These are phyloP conservation scores for Tineola bisselliella DNA, from an alignment of 2,888 invertebrate genomes.

Conservation along the genomic window DNA sequence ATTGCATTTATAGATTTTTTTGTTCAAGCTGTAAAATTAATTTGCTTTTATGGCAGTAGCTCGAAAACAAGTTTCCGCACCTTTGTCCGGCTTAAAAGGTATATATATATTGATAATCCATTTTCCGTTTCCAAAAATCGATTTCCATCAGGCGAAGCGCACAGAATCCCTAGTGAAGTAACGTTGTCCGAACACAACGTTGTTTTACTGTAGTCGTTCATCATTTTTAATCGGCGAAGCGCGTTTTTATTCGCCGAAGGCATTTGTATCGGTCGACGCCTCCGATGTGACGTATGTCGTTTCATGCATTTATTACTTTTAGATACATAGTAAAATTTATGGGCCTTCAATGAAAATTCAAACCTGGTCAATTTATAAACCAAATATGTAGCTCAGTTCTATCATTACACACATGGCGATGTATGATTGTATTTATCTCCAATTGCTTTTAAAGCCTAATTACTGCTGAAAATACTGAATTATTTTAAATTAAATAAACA, in stretches of 20 bases:
- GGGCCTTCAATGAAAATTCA: not conserved
- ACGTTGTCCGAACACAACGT: conserved; percentile 4
- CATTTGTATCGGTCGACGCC: conserved; percentile 12
- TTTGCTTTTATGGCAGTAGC: not conserved
- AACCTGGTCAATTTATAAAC: not conserved
- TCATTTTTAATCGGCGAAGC: conserved; percentile 51
- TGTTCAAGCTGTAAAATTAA: not conserved
- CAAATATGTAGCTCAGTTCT: not conserved
- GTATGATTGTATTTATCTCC: not conserved
- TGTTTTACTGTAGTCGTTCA: conserved; percentile 29
- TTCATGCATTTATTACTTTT: conserved; percentile 9
- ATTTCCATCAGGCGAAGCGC: conserved; percentile 3
- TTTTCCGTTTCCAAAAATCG: not conserved
- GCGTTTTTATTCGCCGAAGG: conserved; percentile 25
- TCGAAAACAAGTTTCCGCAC: not conserved
- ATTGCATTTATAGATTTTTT: not conserved
- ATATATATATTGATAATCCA: conserved; percentile 4
- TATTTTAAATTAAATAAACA: too few species aligned
- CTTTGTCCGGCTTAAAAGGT: not conserved
- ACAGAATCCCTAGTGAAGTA: conserved; percentile 11
- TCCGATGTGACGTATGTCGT: conserved; percentile 11
- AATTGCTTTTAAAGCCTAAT: too few species aligned
- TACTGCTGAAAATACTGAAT: too few species aligned
- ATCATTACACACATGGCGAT: not conserved
- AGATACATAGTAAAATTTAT: not conserved